Conservation (phyloP, 2,797 vertebrate species). For the Phataginus tetradactyla region DNA sequence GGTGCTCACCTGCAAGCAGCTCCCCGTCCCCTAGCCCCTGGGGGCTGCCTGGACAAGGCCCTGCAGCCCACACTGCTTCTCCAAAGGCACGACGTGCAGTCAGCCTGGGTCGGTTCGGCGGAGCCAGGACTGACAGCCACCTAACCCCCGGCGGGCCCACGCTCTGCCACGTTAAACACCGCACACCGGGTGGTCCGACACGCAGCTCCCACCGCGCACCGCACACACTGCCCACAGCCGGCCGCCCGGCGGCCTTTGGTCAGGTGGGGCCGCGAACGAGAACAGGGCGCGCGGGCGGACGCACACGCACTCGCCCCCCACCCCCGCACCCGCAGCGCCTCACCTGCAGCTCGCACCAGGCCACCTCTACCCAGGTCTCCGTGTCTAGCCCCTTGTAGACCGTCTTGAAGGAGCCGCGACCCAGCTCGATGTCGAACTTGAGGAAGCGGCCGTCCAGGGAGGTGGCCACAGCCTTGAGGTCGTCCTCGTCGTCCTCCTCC, state of each 20-base stretch:
- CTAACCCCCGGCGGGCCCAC: not conserved
- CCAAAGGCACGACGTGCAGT: not conserved
- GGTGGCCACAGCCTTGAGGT: slow-evolving; percentile 97
- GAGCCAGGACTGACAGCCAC: not conserved
- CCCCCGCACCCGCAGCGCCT: not conserved
- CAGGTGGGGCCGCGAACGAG: not conserved
- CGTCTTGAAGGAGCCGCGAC: slow-evolving; percentile 98
- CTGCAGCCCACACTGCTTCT: not conserved
- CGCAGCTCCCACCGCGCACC: not conserved
- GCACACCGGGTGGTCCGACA: not conserved
- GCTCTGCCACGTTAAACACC: not conserved
- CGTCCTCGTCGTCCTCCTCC: slow-evolving; percentile 95
- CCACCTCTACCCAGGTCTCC: slow-evolving; percentile 98
- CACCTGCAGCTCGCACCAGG: slow-evolving; percentile 99
- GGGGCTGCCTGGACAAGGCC: not conserved
- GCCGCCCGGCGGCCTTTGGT: not conserved
- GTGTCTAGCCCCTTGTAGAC: slow-evolving; percentile 99
- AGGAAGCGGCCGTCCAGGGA: slow-evolving; percentile 96
- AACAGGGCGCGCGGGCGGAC: not conserved
- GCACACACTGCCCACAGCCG: no score
- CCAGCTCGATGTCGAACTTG: slow-evolving; percentile 98
- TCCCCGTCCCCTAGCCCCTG: not conserved
- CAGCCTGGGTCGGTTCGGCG: not conserved
- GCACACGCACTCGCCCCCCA: not conserved
- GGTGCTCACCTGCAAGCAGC: not conserved